Base-by-base conservation (phyloP, 2,797 vertebrate species). In the Knipowitschia caucasica region DNA sequence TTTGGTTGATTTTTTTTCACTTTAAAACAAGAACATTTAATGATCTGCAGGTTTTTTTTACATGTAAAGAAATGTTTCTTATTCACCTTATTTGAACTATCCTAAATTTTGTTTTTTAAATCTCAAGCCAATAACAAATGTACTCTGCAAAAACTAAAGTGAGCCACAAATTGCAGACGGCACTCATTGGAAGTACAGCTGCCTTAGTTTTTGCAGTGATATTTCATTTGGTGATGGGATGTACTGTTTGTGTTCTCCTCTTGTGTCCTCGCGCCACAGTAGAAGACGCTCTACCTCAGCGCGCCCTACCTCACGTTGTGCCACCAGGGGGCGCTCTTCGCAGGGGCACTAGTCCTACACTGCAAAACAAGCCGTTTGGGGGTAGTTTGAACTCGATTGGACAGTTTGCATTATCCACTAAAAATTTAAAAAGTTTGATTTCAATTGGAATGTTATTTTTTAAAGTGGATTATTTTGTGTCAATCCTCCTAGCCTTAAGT, bases 211-310 rank as follows among this genome's bases (percentile, higher is more conserved):
- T 20, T 4, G 40, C 40, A 15, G 23, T 8, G 39, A 24, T n/a
- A 12, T 38, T 43, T 3, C 3, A 46, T 44, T 76, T 91, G 90
- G 62, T 86, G 87, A 82, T 83, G 88, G 82, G 69, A 93, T 94
- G 91, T 94, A 94, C 93, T 88, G 91, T 90, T 91, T 92, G n/a
- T 93, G 91, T 92, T 90, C 91, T 83, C 81, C 87, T 78, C 80
- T 92, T 92, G 92, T 91, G 89, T 92, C 90, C 89, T 91, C 92
- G 88, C 90, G 94, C 90, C 93, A 93, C 91, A 93, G 89, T 91
- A 91, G 88, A 89, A 89, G 86, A 83, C 91, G 84, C 90, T 93
- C 91, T 96, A 94, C 92, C 94, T 95, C 93, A 88, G 88, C 91
- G 89, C 83, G 75, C 88, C 84, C 92, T 94, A 92, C 94, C 92